phyloP scores from a whole-genome alignment of 2,888 invertebrate genomes.

The Phaonia tiefii region DNA sequence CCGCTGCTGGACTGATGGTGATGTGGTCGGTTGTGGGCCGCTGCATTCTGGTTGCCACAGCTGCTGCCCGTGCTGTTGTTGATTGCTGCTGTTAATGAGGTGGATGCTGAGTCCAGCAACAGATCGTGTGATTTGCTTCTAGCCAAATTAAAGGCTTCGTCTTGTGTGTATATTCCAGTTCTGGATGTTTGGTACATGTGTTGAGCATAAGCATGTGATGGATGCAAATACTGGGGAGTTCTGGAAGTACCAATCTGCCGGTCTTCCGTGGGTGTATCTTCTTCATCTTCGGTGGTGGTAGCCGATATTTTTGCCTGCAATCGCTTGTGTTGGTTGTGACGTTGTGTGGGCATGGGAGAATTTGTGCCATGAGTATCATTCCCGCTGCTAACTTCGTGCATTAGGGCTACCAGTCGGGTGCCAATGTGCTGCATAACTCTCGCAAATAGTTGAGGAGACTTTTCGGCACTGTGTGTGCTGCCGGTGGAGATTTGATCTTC shows the following conservation, averaged over 20 bases:
- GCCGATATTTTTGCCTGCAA: constrained; percentile 83
- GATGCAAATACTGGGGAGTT: constrained; percentile 73
- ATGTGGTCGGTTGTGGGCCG: constrained; percentile 73
- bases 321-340: constrained; percentile 82
- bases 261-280: constrained; percentile 75
- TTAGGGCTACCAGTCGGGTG: constrained; percentile 90
- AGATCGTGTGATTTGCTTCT: constrained; percentile 92
- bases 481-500: constrained; percentile 75
- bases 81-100: constrained; percentile 61
- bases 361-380: constrained; percentile 82
- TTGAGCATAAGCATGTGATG: constrained; percentile 70
- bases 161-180: constrained; percentile 64
- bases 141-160: constrained; percentile 82
- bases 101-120: constrained; percentile 82
- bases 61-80: constrained; percentile 56
- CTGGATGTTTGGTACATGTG: constrained; percentile 64
- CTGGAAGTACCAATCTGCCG: constrained; percentile 42
- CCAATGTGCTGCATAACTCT: constrained; percentile 97
- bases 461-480: constrained; percentile 80
- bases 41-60: constrained; percentile 46
- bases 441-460: constrained; percentile 91
- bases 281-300: constrained; percentile 79
- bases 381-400: constrained; percentile 95
- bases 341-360: constrained; percentile 83
- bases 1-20: constrained; percentile 81